Evolutionary conservation across 1,140 invertebrate species (phyloP).

Genomic region (Rhynchophorus ferrugineus): DNA sequence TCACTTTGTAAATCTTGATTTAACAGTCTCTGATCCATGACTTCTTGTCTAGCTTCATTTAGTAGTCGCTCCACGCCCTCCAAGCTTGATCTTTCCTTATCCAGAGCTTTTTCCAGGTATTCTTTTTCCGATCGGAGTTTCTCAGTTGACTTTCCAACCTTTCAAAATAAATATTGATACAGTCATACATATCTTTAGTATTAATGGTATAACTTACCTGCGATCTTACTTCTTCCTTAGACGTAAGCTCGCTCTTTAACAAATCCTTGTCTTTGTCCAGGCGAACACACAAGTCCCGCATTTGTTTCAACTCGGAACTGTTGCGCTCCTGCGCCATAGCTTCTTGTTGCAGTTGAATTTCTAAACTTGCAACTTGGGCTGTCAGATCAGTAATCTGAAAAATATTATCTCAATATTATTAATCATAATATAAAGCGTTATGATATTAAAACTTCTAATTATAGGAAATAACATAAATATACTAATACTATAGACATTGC

Average conservation of each 20-base stretch:
- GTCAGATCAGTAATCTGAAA: slow-evolving; percentile 50
- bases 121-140: slow-evolving; percentile 41
- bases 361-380: slow-evolving; percentile 45
- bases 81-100: slow-evolving; percentile 42
- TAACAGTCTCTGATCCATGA: slow-evolving; percentile 42
- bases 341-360: slow-evolving; percentile 45
- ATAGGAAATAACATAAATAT: slow-evolving; percentile 1
- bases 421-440: slow-evolving; percentile 2
- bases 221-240: slow-evolving; percentile 38
- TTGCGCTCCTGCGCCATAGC: slow-evolving; percentile 37
- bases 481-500: too few species aligned
- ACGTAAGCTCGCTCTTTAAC: slow-evolving; percentile 39
- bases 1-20: slow-evolving; percentile 49
- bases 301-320: slow-evolving; percentile 43
- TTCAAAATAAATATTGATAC: background rate
- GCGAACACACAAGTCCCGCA: slow-evolving; percentile 47
- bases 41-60: slow-evolving; percentile 45
- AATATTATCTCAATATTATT: too few species aligned
- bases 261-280: slow-evolving; percentile 48
- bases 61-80: slow-evolving; percentile 46
- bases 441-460: background rate
- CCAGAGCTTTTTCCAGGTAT: slow-evolving; percentile 42
- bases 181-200: background rate
- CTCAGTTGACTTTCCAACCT: slow-evolving; percentile 9
- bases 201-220: slow-evolving; percentile 39